Percentiles rank a stretch among this genome's conserved stretches.
Conservation (phyloP, 2,113 vertebrate species). For the Oreochromis aureus region DNA sequence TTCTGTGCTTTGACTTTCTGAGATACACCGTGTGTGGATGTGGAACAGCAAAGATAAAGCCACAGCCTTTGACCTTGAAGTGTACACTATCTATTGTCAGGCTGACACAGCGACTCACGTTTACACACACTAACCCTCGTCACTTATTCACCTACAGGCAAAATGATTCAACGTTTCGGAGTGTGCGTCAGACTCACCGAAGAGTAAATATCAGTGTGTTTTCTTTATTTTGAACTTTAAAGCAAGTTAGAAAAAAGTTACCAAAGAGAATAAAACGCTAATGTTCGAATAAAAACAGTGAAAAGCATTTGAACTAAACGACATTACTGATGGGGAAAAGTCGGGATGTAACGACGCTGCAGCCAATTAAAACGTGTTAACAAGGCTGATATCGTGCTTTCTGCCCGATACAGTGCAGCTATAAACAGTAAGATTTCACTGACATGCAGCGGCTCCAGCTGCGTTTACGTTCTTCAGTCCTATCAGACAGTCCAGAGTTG, state of each 20-base stretch:
- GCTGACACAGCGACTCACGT: background rate
- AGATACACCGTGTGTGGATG: background rate
- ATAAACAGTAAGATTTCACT: no score
- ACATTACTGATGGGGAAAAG: background rate
- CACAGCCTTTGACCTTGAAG: conserved; percentile 29
- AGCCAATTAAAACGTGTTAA: background rate
- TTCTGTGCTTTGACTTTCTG: background rate
- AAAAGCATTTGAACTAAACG: background rate
- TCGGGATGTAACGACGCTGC: background rate
- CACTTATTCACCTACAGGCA: background rate
- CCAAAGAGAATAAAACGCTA: background rate
- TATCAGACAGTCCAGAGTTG: background rate
- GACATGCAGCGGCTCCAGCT: background rate
- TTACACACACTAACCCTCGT: background rate
- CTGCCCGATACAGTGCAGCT: background rate
- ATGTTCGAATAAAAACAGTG: background rate
- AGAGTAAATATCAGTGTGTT: background rate
- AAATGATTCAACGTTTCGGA: background rate
- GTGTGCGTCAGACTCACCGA: background rate
- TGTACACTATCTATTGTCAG: background rate
- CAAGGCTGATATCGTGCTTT: background rate
- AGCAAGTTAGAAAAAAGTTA: background rate
- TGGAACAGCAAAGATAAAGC: background rate
- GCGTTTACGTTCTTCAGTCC: background rate
- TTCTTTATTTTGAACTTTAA: background rate